Percentiles rank a stretch among this genome's conserved stretches.
Conservation (phyloP, 2,888 invertebrate genomes). For the Teinopalpus imperialis region DNA sequence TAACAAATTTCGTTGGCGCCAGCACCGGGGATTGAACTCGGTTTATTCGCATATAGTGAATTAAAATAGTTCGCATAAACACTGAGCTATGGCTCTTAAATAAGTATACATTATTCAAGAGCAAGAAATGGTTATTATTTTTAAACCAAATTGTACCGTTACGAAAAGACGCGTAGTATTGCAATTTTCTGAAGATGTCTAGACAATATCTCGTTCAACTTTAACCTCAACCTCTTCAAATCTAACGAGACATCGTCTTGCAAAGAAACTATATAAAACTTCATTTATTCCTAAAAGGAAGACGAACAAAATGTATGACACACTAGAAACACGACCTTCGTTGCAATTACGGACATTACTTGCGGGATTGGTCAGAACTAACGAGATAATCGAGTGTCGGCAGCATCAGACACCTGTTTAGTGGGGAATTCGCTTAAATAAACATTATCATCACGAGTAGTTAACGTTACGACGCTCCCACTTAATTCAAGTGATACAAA, state of each 20-base stretch:
- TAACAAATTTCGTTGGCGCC: no score
- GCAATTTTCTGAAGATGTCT: no score
- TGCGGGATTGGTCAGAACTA: not conserved
- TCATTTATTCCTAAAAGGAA: not conserved
- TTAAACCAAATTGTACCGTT: no score
- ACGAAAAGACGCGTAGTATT: no score
- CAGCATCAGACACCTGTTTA: slow-evolving; percentile 12
- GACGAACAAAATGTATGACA: not conserved
- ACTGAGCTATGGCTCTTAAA: no score
- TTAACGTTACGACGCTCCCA: slow-evolving; percentile 9
- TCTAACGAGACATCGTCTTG: slow-evolving; percentile 4
- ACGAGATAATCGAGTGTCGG: slow-evolving; percentile 13
- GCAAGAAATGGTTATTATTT: no score
- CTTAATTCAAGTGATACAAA: slow-evolving; percentile 5
- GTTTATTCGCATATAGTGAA: no score
- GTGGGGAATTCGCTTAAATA: slow-evolving; percentile 17
- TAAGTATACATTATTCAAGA: no score
- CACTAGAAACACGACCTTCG: not conserved
- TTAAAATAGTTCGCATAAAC: no score
- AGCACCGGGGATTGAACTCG: no score
- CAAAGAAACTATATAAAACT: no score
- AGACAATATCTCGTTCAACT: slow-evolving; percentile 9
- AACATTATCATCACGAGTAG: slow-evolving; percentile 20
- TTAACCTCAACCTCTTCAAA: not conserved
- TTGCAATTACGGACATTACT: slow-evolving; percentile 12